Evolutionary conservation across 2,888 invertebrate species (phyloP), one percentile per base, ranked within the genome.

Genomic region (Muscina levida): DNA sequence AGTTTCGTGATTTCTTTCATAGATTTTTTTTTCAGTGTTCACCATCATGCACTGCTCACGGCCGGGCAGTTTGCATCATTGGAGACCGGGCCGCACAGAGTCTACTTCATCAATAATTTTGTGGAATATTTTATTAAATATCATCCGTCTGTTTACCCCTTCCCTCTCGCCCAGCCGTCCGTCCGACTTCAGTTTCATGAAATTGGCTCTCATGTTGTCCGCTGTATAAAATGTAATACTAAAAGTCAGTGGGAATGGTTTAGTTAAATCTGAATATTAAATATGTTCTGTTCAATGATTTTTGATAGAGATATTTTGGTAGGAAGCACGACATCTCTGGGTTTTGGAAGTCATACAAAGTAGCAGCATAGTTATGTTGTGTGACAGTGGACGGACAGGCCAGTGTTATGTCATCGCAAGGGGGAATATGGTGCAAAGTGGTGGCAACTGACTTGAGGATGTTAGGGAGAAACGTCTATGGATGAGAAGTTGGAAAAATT

Each of bases 201-300:
- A 65, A 39, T 48, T 48, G 62, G 13, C 37, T 53, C 26, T 48
- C 11, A n/a, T 24, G 48, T n/a, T n/a, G n/a, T 57, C 31, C 31
- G 26, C 17, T n/a, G 22, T 51, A 71, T 66, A 72, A 57, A 53
- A 57, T 26, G 44, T 57, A 82, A 62, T 57, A 42, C 17, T 15
- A 59, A 66, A 66, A 70, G 17, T 44, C 31, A 48, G 37, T 13
- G 17, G 71, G 37, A 74, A 46, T 48, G 76, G 46, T 71, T 24
- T 68, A 57, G 56, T 71, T 77, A 81, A 84, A 83, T 84, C 79
- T 84, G 84, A 83, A 83, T 84, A 84, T 84, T 84, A 83, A 84
- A 84, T 83, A 83, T 84, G 82, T 59, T 59, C 59, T 72, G 37
- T 79, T 82, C 75, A 19, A 65, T 75, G 72, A 72, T 75, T 78